Conservation (phyloP, 2,888 invertebrate genomes). For the Lithosia quadra region DNA sequence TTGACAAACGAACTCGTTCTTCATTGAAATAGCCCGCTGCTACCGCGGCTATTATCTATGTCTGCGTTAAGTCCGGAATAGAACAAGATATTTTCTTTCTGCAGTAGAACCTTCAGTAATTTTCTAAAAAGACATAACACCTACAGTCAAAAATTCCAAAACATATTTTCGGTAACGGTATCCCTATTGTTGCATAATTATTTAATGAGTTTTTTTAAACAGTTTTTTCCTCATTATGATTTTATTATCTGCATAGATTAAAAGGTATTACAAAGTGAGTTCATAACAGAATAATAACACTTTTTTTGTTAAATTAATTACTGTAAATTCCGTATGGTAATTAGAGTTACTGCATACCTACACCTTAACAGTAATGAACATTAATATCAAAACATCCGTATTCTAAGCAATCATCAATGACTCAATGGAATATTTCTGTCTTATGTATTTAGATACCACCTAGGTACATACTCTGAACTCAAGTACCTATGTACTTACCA, state of each 20-base stretch:
- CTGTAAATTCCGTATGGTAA: not conserved
- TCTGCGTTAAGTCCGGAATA: too few relatives aligned
- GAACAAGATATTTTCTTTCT: too few relatives aligned
- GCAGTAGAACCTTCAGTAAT: too few relatives aligned
- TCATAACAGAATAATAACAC: not conserved
- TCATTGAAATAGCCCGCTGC: too few relatives aligned
- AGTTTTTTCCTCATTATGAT: not conserved
- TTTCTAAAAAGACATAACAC: too few relatives aligned
- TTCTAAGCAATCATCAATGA: constrained; percentile 1
- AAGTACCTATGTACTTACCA: not conserved
- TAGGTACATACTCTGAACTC: not conserved
- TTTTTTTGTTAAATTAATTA: not conserved
- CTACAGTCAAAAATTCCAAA: too few relatives aligned
- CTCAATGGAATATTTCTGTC: constrained; percentile 7
- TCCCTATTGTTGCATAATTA: not conserved
- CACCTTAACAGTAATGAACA: not conserved
- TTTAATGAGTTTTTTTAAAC: not conserved
- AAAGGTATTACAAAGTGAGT: not conserved
- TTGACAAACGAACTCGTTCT: too few relatives aligned
- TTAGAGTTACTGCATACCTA: not conserved
- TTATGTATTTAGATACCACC: not conserved
- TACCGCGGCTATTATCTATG: too few relatives aligned
- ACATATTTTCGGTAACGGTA: not conserved
- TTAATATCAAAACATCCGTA: not conserved
- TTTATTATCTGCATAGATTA: not conserved